Base-by-base conservation (phyloP, 1,140 invertebrate species). In the Drosophila kepulauana region DNA sequence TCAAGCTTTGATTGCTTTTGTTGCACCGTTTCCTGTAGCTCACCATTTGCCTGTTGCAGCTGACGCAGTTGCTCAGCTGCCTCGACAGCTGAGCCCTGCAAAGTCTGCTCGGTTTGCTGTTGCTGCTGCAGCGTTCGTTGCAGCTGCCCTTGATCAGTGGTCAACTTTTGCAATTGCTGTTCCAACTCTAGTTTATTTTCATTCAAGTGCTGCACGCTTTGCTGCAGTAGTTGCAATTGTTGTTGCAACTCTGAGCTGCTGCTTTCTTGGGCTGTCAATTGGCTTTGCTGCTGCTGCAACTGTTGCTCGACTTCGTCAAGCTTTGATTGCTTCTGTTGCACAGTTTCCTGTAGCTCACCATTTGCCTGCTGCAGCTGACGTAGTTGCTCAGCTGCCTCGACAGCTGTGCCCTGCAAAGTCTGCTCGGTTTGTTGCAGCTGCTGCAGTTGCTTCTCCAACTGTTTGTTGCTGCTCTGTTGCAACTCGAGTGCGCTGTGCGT, bases 401-500 rank as follows among this genome's bases (percentile, higher is more conserved):
- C 16, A 3, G 70, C 63, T n/a, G 62, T 67, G 20, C 66, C 59
- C 11, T 84, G 77, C 15, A 82, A 6, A 4, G 1, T 33, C 5
- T 68, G 43, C 6, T 79, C 84, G 16, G 28, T 71, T 2, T 84
- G 49, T 2, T 72, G 65, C 8, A 73, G 71, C 30, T 69, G 41
- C 35, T 61, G 13, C 28, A 66, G 10, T 1, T 58, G 45, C 0
- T n/a, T 10, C 15, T 84, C 61, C 3, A 88, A 28, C 0, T 57
- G 45, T 10, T 69, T n/a, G 10, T 20, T 46, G 30, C 3, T 65
- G 20, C 25, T 45, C n/a, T 70, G 66, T 1, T 70, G 56, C 10
- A 43, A 16, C 3, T 78, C 78, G 1, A 84, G 69, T 15, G 84
- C 64, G 3, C 25, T 43, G 56, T 87, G 85, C 0, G 85, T 84